These are phyloP conservation scores for Lepus oiostolus DNA, from an alignment of 2,797 vertebrate genomes.

Conservation along the genomic window DNA sequence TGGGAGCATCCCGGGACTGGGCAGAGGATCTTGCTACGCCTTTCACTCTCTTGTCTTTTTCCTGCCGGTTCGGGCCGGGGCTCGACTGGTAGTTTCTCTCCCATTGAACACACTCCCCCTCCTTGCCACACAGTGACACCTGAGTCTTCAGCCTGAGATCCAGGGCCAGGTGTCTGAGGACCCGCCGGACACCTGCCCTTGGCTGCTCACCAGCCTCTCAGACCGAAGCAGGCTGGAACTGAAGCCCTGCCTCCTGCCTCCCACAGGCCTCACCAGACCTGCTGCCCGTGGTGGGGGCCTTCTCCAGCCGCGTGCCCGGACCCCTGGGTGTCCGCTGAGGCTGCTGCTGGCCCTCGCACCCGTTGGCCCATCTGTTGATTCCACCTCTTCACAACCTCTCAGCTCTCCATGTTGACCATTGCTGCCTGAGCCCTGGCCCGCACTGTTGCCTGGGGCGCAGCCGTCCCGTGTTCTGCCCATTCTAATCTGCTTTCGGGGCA, in stretches of 20 bases:
- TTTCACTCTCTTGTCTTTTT: not conserved
- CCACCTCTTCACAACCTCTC: not conserved
- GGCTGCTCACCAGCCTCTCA: not conserved
- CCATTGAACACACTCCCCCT: accelerated
- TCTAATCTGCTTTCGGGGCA: not conserved
- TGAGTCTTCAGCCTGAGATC: not conserved
- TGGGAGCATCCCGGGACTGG: not conserved
- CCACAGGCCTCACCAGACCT: not conserved
- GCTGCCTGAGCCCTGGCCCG: not conserved
- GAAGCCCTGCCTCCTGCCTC: not conserved
- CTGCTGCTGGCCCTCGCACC: not conserved
- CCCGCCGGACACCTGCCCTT: not conserved
- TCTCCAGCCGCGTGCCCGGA: not conserved
- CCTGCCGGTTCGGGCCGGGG: not conserved
- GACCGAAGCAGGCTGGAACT: not conserved
- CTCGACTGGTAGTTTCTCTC: not conserved
- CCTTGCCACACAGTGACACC: no score
- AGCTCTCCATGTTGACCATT: not conserved
- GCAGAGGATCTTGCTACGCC: not conserved
- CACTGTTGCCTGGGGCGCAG: not conserved
- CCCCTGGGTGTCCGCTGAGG: not conserved
- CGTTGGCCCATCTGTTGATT: not conserved
- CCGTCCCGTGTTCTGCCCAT: not conserved
- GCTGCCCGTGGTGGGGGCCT: not conserved
- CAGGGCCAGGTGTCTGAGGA: not conserved